Conservation (phyloP, 2,888 invertebrate genomes). For the Tetramorium bicarinatum region DNA sequence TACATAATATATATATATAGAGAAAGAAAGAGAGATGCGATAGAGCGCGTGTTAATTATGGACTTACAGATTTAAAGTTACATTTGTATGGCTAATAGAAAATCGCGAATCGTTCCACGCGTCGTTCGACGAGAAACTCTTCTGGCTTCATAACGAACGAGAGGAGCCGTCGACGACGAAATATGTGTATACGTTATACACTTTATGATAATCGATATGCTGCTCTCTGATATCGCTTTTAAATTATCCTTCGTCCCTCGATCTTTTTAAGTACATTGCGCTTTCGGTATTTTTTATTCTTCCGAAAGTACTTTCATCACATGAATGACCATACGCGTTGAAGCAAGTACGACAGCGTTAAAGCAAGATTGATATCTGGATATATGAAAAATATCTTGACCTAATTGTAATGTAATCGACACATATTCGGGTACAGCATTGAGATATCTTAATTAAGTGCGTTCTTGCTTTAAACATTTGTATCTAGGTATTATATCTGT, state of each 20-base stretch:
- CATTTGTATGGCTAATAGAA: conserved; percentile 65
- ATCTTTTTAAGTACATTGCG: conserved; percentile 13
- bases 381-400: not conserved
- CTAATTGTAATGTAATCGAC: conserved; percentile 13
- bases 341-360: conserved; percentile 24
- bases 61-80: conserved; percentile 67
- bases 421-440: conserved; percentile 3
- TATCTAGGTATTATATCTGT: conserved; percentile 50
- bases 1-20: conserved; percentile 84
- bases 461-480: conserved; percentile 41
- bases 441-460: conserved; percentile 17
- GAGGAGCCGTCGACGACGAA: conserved; percentile 41
- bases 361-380: conserved; percentile 20
- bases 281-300: conserved; percentile 16
- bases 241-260: conserved; percentile 61
- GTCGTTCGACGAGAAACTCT: conserved; percentile 10
- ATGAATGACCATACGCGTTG: conserved; percentile 20
- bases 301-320: conserved; percentile 25
- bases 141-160: conserved; percentile 29
- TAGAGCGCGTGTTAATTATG: conserved; percentile 77
- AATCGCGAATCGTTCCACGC: conserved; percentile 51
- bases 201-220: conserved; percentile 35
- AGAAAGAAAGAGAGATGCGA: conserved; percentile 71
- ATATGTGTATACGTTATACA: conserved; percentile 38
- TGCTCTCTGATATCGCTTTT: conserved; percentile 66